Base-by-base conservation (phyloP, 2,888 invertebrate species). In the Linnaemya vulpina region DNA sequence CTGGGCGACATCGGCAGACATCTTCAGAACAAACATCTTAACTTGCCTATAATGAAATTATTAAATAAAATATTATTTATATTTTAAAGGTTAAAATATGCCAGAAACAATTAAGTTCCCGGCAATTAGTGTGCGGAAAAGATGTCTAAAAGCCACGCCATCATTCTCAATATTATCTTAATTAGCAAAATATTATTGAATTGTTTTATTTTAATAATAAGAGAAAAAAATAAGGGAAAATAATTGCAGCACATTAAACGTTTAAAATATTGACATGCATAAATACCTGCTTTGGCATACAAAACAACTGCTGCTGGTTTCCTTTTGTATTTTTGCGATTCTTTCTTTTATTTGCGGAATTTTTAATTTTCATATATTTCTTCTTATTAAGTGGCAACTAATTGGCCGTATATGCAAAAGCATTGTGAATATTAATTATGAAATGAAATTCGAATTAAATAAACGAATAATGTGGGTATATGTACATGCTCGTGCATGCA, bases 61-160 rank as follows among this genome's bases (percentile, higher is more conserved):
- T 25, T 13, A 63, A 53, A 43, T 46, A 49, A 46, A 25, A 53
- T 8, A 17, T 38, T 38, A 38, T 51, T 25, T 35, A 38, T 60
- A 20, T 71, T 71, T 78, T 71, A 70, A n/a, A 30, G 40, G 53
- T 55, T 15, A 71, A 78, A 63, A 15, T 43, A 35, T 46, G 68
- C 40, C 25, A 53, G 60, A 77, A 46, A 68, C 25, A 22, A 38
- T 30, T 22, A 51, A 51, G 51, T 38, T 40, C 13, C 68, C 3
- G 38, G 13, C 3, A 60, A 60, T 77, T 25, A 51, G 25, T 35
- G 17, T 38, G 49, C 40, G 20, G 20, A 22, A 60, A 60, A 58
- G 15, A n/a, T 8, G 20, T 4, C 49, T 9, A 20, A 40, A 22
- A n/a, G n/a, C 25, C 60, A 68, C 60, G 60, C 68, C 35, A 75